Percentiles rank a stretch among this genome's conserved stretches.
phyloP scores from a whole-genome alignment of 2,888 invertebrate genomes.

The Geotrupes spiniger region DNA sequence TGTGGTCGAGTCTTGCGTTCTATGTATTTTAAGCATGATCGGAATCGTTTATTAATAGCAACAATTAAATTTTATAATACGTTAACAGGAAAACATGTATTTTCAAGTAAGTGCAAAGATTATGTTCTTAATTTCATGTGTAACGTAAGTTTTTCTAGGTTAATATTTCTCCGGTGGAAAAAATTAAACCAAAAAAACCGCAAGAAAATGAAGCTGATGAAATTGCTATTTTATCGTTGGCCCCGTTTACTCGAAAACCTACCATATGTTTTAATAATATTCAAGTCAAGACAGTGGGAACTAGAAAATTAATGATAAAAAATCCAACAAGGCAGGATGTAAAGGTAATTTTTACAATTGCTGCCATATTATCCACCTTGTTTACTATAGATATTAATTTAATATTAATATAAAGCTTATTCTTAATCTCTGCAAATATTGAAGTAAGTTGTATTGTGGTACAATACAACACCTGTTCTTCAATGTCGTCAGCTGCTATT shows the following conservation, averaged over 20 bases:
- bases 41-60: too few relatives aligned
- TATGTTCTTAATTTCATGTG: background rate
- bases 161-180: slow-evolving; percentile 9
- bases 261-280: slow-evolving; percentile 69
- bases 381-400: too few relatives aligned
- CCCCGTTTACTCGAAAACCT: slow-evolving; percentile 65
- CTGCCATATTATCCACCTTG: too few relatives aligned
- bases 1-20: too few relatives aligned
- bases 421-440: too few relatives aligned
- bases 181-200: background rate
- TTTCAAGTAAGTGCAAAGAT: slow-evolving; percentile 7
- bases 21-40: too few relatives aligned
- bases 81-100: slow-evolving; percentile 5
- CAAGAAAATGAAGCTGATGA: slow-evolving; percentile 50
- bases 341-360: too few relatives aligned
- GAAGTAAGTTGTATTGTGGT: too few relatives aligned
- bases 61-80: too few relatives aligned
- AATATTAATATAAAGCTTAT: too few relatives aligned
- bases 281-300: slow-evolving; percentile 56
- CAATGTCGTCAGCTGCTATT: too few relatives aligned
- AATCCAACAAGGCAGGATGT: slow-evolving; percentile 56
- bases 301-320: slow-evolving; percentile 55
- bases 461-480: too few relatives aligned
- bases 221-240: slow-evolving; percentile 56
- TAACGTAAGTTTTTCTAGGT: slow-evolving; percentile 13